A percentile compares a stretch with the other conserved stretches of the same genome.
Conservation (phyloP, 2,113 vertebrate species). For the Phyllostomus hastatus region DNA sequence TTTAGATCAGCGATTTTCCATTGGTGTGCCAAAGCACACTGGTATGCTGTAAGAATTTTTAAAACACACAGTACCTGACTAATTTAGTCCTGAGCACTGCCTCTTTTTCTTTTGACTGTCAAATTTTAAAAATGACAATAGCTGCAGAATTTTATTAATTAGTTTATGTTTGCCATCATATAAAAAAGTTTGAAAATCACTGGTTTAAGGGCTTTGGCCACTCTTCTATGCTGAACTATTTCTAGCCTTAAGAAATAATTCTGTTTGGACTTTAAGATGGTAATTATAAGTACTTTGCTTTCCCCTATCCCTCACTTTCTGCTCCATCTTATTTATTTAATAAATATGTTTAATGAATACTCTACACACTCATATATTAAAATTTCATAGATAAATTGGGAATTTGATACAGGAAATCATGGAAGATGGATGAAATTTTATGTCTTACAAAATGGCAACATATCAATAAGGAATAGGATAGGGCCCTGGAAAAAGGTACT, state of each 20-base stretch:
- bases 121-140: too few species aligned
- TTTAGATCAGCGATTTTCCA: background rate
- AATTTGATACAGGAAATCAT: background rate
- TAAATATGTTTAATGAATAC: background rate
- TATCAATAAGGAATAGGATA: background rate
- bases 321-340: background rate
- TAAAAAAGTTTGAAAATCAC: too few species aligned
- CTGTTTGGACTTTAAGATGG: background rate
- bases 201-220: background rate
- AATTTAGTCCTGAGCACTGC: too few species aligned
- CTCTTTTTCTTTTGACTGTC: too few species aligned
- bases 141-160: too few species aligned
- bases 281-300: background rate
- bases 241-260: background rate
- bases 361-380: background rate
- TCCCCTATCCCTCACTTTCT: background rate
- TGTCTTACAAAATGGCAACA: background rate
- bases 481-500: background rate
- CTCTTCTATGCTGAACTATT: background rate
- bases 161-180: too few species aligned
- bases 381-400: background rate
- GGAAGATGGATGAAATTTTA: background rate
- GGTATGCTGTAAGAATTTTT: too few species aligned
- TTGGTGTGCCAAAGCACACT: too few species aligned
- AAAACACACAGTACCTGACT: too few species aligned